Evolutionary conservation across 2,888 invertebrate species (phyloP).

Genomic region (Coleophora deauratella): DNA sequence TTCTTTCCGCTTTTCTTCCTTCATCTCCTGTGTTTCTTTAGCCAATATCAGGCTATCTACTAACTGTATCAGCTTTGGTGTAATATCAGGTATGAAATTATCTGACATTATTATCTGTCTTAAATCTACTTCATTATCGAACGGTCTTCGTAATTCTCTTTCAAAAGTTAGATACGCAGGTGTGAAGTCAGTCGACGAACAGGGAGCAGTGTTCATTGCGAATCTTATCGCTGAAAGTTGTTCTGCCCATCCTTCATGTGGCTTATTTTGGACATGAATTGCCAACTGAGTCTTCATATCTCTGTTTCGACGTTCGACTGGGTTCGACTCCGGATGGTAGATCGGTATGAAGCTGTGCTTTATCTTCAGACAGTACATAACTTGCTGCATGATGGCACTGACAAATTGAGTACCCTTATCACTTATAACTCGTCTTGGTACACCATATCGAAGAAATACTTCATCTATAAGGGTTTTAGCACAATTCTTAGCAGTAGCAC

Average conservation of each 20-base stretch:
- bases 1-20: constrained; percentile 6
- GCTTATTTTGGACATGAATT: constrained; percentile 13
- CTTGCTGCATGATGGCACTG: constrained; percentile 14
- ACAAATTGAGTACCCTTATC: constrained; percentile 11
- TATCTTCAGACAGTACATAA: constrained; percentile 21
- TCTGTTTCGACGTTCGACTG: constrained; percentile 27
- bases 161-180: constrained; percentile 33
- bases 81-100: constrained; percentile 25
- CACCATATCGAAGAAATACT: constrained; percentile 17
- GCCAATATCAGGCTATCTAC: constrained; percentile 5
- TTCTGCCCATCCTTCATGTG: constrained; percentile 16
- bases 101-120: constrained; percentile 22
- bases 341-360: constrained; percentile 22
- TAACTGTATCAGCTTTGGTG: constrained; percentile 8
- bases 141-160: constrained; percentile 30
- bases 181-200: constrained; percentile 19
- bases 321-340: constrained; percentile 29
- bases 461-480: constrained; percentile 25
- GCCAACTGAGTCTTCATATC: constrained; percentile 16
- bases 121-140: constrained; percentile 26
- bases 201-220: constrained; percentile 11
- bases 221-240: constrained; percentile 13
- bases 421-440: constrained; percentile 12
- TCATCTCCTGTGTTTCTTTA: constrained; percentile 5
- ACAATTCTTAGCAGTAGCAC: constrained; percentile 26